Conservation (phyloP, 2,797 vertebrate species). For the Amniataba percoides region DNA sequence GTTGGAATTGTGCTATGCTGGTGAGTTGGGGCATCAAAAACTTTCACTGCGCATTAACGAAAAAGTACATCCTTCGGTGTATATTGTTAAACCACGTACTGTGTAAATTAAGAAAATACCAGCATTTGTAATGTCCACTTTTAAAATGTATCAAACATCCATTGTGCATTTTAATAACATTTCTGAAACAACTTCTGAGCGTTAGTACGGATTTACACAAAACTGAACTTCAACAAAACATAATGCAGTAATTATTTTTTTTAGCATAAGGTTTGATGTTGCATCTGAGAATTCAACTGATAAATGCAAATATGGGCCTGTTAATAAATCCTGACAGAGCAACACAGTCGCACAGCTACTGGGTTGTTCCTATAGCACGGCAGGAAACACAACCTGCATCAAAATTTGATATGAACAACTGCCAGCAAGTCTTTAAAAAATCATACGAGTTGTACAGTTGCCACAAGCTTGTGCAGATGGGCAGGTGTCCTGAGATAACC, state of each 20-base stretch:
- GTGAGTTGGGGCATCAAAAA: constrained; percentile 24
- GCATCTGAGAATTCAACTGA: constrained; percentile 11
- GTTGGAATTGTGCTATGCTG: constrained; percentile 15
- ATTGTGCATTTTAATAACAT: background rate
- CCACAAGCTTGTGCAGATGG: constrained; percentile 36
- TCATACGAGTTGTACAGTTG: constrained; percentile 45
- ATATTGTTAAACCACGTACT: background rate
- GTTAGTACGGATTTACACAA: background rate
- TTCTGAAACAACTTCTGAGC: background rate
- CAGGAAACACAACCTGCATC: constrained; percentile 47
- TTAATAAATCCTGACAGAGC: constrained; percentile 17
- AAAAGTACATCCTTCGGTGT: too few species aligned
- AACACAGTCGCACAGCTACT: constrained; percentile 1
- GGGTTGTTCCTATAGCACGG: constrained; percentile 17
- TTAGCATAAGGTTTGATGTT: constrained; percentile 7
- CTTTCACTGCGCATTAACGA: too few species aligned
- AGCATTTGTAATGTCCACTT: background rate
- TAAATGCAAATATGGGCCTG: constrained; percentile 14
- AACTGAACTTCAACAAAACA: constrained; percentile 1
- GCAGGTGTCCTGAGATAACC: constrained; percentile 62
- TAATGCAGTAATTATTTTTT: background rate
- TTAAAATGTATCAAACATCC: background rate
- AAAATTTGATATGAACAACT: constrained; percentile 63
- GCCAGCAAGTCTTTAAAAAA: constrained; percentile 52
- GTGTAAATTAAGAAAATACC: background rate